phyloP scores from a whole-genome alignment of 2,113 vertebrate genomes.

The Callipepla squamata region DNA sequence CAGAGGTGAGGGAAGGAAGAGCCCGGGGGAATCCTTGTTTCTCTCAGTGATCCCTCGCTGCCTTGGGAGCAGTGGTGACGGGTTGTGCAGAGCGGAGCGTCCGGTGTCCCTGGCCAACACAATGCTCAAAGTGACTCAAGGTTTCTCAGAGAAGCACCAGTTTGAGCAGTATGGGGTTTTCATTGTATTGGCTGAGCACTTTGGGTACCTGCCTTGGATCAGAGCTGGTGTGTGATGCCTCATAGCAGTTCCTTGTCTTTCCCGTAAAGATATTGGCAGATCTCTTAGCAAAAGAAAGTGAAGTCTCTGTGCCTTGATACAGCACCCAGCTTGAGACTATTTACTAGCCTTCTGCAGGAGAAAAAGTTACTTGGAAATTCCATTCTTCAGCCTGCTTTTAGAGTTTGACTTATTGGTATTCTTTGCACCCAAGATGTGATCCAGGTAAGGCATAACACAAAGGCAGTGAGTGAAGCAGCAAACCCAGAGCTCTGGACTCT shows the following conservation, averaged over 20 bases:
- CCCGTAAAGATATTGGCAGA: background rate
- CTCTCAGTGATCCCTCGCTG: background rate
- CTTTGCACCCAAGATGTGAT: rapidly evolving
- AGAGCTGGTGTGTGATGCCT: background rate
- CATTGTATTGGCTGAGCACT: background rate
- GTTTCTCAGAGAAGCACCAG: background rate
- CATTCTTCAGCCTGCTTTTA: background rate
- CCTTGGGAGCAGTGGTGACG: background rate
- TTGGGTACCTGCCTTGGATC: conserved; percentile 3
- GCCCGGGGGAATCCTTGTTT: background rate
- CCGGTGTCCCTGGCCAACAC: background rate
- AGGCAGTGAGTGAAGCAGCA: background rate
- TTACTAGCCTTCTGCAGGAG: background rate
- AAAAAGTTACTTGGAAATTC: background rate
- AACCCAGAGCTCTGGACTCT: background rate
- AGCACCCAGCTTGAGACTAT: background rate
- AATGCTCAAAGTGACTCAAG: background rate
- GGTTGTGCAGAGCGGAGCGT: background rate
- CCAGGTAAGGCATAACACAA: background rate
- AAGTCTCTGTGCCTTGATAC: background rate
- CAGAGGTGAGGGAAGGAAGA: background rate
- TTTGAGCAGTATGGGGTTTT: conserved; percentile 35
- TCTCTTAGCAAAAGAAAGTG: background rate
- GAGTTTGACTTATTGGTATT: background rate
- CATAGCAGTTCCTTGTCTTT: conserved; percentile 8